phyloP scores from a whole-genome alignment of 2,797 vertebrate genomes.

The Diceros bicornis region DNA sequence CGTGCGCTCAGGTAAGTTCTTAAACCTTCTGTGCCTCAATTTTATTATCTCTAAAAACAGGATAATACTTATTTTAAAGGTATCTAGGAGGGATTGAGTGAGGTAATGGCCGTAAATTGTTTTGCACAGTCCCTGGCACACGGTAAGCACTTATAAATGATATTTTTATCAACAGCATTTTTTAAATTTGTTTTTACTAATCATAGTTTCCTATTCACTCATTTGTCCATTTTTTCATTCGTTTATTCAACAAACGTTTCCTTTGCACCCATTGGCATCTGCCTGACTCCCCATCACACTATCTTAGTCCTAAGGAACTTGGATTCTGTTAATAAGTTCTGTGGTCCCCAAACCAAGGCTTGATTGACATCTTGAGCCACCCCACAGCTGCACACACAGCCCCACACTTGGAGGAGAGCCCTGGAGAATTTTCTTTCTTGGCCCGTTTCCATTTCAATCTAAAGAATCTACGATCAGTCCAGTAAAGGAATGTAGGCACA shows the following conservation, averaged over 20 bases:
- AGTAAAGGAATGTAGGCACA: slow-evolving; percentile 59
- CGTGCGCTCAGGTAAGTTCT: neutral
- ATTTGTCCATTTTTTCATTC: neutral
- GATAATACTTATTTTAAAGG: neutral
- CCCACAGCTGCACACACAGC: neutral
- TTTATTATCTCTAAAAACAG: neutral
- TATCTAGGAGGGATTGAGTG: neutral
- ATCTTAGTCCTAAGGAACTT: neutral
- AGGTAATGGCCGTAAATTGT: neutral
- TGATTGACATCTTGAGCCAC: neutral
- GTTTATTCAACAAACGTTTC: neutral
- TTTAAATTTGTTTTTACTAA: neutral
- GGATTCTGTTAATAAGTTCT: neutral
- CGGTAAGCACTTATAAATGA: neutral
- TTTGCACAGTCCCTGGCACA: neutral
- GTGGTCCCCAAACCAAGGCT: neutral
- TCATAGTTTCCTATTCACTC: neutral
- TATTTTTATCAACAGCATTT: neutral
- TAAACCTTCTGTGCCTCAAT: neutral
- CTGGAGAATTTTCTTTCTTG: slow-evolving; percentile 52
- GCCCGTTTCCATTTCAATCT: slow-evolving; percentile 71
- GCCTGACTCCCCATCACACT: neutral
- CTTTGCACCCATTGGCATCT: neutral
- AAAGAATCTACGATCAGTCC: slow-evolving; percentile 26
- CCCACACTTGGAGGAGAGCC: neutral